Evolutionary conservation across 2,797 vertebrate species (phyloP).

Genomic region (Smutsia gigantea): DNA sequence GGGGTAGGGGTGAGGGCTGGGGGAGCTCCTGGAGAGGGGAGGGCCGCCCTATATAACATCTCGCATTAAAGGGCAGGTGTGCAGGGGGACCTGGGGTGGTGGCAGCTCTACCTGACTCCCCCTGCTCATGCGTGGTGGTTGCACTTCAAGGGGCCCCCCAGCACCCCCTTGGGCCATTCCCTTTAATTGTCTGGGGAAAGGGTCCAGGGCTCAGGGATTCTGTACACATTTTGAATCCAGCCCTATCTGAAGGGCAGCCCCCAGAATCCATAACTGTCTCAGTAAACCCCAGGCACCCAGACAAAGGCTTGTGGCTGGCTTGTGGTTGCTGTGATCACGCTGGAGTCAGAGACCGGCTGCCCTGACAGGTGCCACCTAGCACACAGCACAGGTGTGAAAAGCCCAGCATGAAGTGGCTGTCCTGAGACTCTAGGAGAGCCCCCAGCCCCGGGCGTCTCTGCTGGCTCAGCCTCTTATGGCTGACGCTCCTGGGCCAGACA

Average conservation of each 20-base stretch:
- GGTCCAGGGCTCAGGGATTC: not conserved
- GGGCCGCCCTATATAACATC: constrained; percentile 6
- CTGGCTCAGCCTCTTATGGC: not conserved
- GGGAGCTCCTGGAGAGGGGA: not conserved
- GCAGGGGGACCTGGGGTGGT: not conserved
- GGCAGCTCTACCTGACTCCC: not conserved
- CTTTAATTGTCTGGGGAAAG: not conserved
- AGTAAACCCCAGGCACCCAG: not conserved
- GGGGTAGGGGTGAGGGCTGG: not conserved
- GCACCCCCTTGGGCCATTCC: not conserved
- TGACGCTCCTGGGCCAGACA: not conserved
- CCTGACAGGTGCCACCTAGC: not conserved
- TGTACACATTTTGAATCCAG: not conserved
- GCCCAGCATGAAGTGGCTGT: not conserved
- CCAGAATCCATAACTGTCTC: not conserved
- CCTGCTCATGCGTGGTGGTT: fast-evolving
- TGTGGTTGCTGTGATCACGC: constrained; percentile 47
- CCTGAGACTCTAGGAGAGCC: not conserved
- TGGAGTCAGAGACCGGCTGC: not conserved
- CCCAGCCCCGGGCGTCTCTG: not conserved
- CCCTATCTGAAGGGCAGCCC: not conserved
- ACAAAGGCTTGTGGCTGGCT: constrained; percentile 40
- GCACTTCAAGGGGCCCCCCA: not conserved
- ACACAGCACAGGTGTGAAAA: not conserved
- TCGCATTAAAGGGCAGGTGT: constrained; percentile 74